These are phyloP conservation scores for Alviniconcha strummeri DNA, from an alignment of 2,888 invertebrate genomes.

Conservation along the genomic window DNA sequence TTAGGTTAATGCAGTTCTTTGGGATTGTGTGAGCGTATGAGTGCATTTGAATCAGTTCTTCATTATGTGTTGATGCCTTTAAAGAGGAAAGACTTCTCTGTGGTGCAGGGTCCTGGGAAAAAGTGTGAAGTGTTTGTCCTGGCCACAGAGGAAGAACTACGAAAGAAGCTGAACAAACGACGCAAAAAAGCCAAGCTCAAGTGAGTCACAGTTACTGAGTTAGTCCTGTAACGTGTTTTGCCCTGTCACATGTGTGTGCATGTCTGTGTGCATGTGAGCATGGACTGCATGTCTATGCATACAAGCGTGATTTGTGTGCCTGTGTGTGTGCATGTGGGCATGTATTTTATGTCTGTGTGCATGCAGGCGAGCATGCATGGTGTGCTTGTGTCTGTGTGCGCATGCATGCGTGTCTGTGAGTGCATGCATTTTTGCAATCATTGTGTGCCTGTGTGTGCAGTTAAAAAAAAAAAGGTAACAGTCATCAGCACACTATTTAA, in stretches of 20 bases:
- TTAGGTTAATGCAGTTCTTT: no score
- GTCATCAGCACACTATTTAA: no score
- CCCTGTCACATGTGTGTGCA: neutral
- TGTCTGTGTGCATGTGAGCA: neutral
- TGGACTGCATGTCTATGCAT: neutral
- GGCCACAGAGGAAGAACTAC: constrained; percentile 84
- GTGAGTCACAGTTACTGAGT: constrained; percentile 71
- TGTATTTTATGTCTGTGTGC: neutral
- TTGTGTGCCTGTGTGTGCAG: no score
- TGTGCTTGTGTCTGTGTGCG: neutral
- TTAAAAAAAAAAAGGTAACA: no score
- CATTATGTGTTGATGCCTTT: no score
- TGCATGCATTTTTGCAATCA: neutral
- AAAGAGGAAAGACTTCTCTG: no score
- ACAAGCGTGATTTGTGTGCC: neutral
- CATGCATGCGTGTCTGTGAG: neutral
- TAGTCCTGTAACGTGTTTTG: no score
- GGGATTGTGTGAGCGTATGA: no score
- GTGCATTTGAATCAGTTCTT: no score
- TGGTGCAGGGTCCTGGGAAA: constrained; percentile 82
- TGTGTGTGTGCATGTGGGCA: neutral
- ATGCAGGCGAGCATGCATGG: neutral
- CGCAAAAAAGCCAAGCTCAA: constrained; percentile 80
- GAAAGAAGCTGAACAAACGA: constrained; percentile 83
- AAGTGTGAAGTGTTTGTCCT: constrained; percentile 89